These are phyloP conservation scores for Synanthedon myopaeformis DNA, from an alignment of 2,888 invertebrate genomes.

Conservation along the genomic window DNA sequence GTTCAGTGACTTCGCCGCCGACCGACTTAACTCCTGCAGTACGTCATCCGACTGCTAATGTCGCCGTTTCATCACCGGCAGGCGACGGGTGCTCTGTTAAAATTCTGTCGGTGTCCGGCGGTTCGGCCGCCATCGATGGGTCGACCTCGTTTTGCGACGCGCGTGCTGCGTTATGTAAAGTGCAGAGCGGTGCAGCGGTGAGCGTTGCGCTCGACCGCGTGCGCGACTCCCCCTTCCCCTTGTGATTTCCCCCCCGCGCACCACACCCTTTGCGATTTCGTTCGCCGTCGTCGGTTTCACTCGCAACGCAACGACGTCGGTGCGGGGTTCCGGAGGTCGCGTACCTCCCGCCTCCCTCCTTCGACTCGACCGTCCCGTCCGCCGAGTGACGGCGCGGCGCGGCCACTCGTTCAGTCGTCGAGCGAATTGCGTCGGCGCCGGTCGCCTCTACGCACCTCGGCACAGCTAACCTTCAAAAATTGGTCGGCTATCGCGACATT, in stretches of 20 bases:
- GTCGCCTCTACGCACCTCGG: constrained; percentile 24
- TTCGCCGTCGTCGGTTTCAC: constrained; percentile 34
- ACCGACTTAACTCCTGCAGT: constrained; percentile 50
- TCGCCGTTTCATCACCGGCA: constrained; percentile 51
- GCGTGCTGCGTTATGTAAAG: constrained; percentile 62
- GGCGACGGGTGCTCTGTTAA: constrained; percentile 43
- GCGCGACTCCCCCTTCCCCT: constrained; percentile 20
- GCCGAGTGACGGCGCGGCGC: constrained; percentile 12
- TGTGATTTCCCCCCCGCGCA: constrained; percentile 39
- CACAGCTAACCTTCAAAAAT: constrained; percentile 10
- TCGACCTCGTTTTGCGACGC: constrained; percentile 55
- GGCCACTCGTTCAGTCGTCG: constrained; percentile 42
- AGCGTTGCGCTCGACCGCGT: constrained; percentile 63
- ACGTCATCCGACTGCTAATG: constrained; percentile 61
- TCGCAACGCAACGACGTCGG: constrained; percentile 30
- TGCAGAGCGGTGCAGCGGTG: constrained; percentile 52
- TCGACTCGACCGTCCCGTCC: constrained; percentile 36
- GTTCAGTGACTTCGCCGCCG: constrained; percentile 62
- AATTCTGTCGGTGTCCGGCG: constrained; percentile 52
- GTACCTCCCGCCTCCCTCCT: constrained; percentile 48
- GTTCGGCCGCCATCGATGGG: constrained; percentile 29
- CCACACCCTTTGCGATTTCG: not conserved
- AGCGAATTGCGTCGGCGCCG: constrained; percentile 58
- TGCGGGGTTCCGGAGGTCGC: constrained; percentile 57
- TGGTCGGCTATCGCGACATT: constrained; percentile 16